A percentile compares a stretch with the other conserved stretches of the same genome.
Conservation (phyloP, 2,888 invertebrate species). For the Acanthoscelides obtectus region DNA sequence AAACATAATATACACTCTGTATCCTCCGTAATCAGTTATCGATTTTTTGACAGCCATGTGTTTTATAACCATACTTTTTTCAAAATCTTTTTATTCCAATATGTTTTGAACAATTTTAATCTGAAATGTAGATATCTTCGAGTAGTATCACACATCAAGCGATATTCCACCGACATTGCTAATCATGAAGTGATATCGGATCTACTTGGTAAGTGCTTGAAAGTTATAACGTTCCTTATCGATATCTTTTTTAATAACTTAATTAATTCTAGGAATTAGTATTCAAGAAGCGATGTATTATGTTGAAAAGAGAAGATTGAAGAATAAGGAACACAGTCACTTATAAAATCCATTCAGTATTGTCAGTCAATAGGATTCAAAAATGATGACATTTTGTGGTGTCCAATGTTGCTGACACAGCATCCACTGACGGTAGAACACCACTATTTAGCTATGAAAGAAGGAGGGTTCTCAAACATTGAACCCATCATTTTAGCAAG, state of each 20-base stretch:
- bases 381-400: slow-evolving; percentile 50
- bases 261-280: neutral
- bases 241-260: too few species aligned
- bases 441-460: slow-evolving; percentile 57
- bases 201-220: neutral
- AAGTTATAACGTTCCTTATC: too few species aligned
- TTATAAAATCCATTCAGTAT: slow-evolving; percentile 25
- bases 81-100: neutral
- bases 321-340: slow-evolving; percentile 16
- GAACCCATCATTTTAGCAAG: slow-evolving; percentile 28
- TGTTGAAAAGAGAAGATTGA: neutral
- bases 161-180: neutral
- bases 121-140: neutral
- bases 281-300: neutral
- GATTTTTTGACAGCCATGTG: neutral
- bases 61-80: neutral
- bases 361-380: slow-evolving; percentile 48
- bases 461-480: slow-evolving; percentile 54
- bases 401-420: slow-evolving; percentile 54
- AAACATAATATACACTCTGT: too few species aligned
- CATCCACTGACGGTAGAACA: slow-evolving; percentile 56
- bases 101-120: neutral
- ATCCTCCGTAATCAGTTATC: too few species aligned
- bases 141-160: neutral
- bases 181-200: neutral